phyloP scores from a whole-genome alignment of 2,888 invertebrate genomes.

The Euclidia mi region DNA sequence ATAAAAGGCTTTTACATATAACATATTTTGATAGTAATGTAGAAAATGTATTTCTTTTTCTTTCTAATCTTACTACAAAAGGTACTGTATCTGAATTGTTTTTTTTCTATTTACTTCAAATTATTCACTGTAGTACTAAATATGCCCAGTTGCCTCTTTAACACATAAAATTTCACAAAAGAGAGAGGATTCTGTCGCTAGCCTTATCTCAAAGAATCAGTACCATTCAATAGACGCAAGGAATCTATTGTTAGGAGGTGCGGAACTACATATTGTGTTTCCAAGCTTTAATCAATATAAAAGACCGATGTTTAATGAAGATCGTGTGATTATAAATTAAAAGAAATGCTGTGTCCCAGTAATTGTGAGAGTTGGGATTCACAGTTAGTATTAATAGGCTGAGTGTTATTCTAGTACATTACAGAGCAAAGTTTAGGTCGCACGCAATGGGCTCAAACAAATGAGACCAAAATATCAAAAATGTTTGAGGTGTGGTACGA shows the following conservation, averaged over 20 bases:
- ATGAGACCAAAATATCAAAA: too few species aligned
- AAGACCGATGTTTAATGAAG: constrained; percentile 23
- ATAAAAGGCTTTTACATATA: too few species aligned
- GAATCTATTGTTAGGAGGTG: constrained; percentile 62
- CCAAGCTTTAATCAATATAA: constrained; percentile 33
- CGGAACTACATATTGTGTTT: constrained; percentile 43
- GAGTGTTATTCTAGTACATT: too few species aligned
- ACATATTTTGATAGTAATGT: too few species aligned
- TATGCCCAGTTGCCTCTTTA: constrained; percentile 46
- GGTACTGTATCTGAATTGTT: too few species aligned
- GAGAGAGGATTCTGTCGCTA: constrained; percentile 73
- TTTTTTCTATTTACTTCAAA: too few species aligned
- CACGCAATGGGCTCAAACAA: background rate
- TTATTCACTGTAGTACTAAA: constrained; percentile 12
- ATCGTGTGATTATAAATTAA: constrained; percentile 14
- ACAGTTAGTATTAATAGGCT: too few species aligned
- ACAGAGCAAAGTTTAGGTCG: background rate
- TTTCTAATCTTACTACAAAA: too few species aligned
- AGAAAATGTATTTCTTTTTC: too few species aligned
- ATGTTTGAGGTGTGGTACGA: too few species aligned
- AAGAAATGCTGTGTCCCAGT: background rate
- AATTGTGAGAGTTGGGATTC: background rate
- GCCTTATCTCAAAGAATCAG: constrained; percentile 70
- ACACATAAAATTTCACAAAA: constrained; percentile 70
- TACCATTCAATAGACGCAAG: constrained; percentile 68